These are phyloP conservation scores for Caenorhabditis zanzibari DNA, from an alignment of 2,888 invertebrate species.

Conservation along the genomic window DNA sequence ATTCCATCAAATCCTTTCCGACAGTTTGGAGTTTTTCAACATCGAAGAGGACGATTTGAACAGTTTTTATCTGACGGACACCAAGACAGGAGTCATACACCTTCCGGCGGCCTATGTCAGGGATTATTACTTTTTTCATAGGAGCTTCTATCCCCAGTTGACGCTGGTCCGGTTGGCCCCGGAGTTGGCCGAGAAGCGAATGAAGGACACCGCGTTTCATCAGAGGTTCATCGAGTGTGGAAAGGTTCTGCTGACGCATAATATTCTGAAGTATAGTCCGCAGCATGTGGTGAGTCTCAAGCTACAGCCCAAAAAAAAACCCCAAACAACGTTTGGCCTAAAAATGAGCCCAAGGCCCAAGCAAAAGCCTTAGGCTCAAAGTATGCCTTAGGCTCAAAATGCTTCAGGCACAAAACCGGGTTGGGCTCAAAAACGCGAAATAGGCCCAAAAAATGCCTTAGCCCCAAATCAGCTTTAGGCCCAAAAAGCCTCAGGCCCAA, in stretches of 20 bases:
- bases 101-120: slow-evolving; percentile 96
- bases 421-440: too few species aligned
- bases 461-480: too few species aligned
- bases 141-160: slow-evolving; percentile 97
- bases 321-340: too few species aligned
- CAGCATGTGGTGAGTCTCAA: slow-evolving; percentile 80
- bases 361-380: too few species aligned
- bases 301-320: neutral
- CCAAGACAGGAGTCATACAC: slow-evolving; percentile 98
- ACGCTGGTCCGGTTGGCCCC: slow-evolving; percentile 95
- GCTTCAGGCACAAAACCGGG: too few species aligned
- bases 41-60: slow-evolving; percentile 93
- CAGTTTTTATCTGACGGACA: slow-evolving; percentile 96
- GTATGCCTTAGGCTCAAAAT: too few species aligned
- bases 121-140: slow-evolving; percentile 95
- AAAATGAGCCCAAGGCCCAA: too few species aligned
- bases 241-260: slow-evolving; percentile 87
- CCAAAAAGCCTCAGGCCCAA: too few species aligned
- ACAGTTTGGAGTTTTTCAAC: slow-evolving; percentile 89
- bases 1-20: slow-evolving; percentile 78
- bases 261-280: slow-evolving; percentile 84
- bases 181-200: slow-evolving; percentile 92
- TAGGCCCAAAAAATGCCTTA: too few species aligned
- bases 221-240: slow-evolving; percentile 93
- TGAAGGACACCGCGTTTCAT: slow-evolving; percentile 85